Conservation (phyloP, 2,797 vertebrate genomes). For the Sebastes itinus region DNA sequence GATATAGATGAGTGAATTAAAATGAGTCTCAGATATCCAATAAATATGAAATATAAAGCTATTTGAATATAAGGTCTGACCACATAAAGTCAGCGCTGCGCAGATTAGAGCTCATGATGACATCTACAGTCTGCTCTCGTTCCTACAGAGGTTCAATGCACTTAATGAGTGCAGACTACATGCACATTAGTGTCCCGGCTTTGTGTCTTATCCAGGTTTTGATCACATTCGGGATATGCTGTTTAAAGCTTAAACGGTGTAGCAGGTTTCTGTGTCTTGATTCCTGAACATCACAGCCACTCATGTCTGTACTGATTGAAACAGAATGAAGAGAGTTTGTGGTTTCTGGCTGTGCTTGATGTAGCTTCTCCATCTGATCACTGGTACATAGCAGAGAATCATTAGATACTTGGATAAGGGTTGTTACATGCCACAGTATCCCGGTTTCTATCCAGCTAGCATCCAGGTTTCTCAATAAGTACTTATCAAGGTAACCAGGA, state of each 20-base stretch:
- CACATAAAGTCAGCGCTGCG: neutral
- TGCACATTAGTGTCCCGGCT: neutral
- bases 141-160: neutral
- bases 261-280: neutral
- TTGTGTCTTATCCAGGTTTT: neutral
- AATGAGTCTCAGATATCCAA: constrained; percentile 9
- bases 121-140: neutral
- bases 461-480: neutral
- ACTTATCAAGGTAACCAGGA: neutral
- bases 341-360: neutral
- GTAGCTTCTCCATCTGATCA: neutral
- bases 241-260: neutral
- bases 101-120: neutral
- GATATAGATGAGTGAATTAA: constrained; percentile 33
- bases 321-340: neutral
- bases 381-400: neutral
- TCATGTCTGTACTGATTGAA: neutral
- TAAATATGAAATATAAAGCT: constrained; percentile 33
- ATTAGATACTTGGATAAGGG: neutral
- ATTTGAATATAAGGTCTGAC: neutral
- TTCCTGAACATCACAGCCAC: neutral
- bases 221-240: neutral
- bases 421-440: too few species aligned
- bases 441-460: neutral
- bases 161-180: neutral